A percentile compares a stretch with the other conserved stretches of the same genome.
These are phyloP conservation scores for Grantiella picta DNA, from an alignment of 2,113 vertebrate genomes.

Conservation along the genomic window DNA sequence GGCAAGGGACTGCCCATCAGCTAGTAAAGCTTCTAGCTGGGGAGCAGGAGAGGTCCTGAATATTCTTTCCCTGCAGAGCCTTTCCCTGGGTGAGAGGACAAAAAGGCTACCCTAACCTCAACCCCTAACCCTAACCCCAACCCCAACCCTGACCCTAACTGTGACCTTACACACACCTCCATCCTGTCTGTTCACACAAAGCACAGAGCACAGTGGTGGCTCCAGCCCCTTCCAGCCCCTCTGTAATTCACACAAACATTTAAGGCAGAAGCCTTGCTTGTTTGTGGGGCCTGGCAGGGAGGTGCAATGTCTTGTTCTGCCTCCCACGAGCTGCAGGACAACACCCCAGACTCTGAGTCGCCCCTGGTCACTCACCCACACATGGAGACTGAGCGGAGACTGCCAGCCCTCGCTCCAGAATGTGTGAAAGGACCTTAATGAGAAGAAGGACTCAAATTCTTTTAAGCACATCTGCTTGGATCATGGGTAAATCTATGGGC, in stretches of 20 bases:
- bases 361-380: neutral
- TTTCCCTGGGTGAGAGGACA: neutral
- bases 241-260: neutral
- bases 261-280: neutral
- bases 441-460: neutral
- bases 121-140: neutral
- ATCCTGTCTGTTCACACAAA: neutral
- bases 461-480: neutral
- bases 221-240: neutral
- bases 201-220: neutral
- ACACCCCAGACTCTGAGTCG: neutral
- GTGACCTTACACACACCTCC: neutral
- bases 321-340: neutral
- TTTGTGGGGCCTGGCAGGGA: rapidly evolving
- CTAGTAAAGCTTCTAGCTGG: neutral
- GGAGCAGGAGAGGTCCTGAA: neutral
- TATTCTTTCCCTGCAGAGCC: neutral
- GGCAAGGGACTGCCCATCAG: neutral
- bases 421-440: neutral
- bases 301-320: neutral
- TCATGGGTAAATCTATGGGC: neutral
- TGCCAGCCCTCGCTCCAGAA: neutral
- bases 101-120: neutral
- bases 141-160: neutral
- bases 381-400: neutral